Evolutionary conservation across 2,113 vertebrate species (phyloP).

Genomic region (Percopsis transmontana): DNA sequence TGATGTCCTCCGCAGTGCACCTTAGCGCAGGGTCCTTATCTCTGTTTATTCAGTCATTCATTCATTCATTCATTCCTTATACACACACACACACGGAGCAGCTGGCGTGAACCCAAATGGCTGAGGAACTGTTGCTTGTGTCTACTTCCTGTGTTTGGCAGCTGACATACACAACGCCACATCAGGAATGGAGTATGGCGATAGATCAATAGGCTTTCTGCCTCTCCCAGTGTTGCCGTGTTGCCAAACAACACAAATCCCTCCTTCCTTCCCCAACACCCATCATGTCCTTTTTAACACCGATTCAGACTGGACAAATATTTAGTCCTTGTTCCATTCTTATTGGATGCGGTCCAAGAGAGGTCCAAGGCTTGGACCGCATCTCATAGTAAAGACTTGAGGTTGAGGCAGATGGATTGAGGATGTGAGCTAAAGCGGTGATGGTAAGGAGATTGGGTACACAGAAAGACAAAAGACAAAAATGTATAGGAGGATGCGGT

Average conservation of each 20-base stretch:
- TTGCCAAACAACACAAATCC: no score
- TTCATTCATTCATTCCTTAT: no score
- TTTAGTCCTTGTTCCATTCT: no score
- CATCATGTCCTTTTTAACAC: no score
- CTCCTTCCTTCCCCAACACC: no score
- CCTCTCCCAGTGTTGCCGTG: background rate
- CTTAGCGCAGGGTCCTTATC: slow-evolving; percentile 4
- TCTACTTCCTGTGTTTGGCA: slow-evolving; percentile 47
- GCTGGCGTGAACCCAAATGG: background rate
- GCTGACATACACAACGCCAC: slow-evolving; percentile 38
- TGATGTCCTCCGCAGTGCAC: slow-evolving; percentile 27
- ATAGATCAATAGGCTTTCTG: slow-evolving; percentile 27
- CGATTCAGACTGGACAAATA: no score
- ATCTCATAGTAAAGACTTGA: background rate
- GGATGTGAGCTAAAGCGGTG: background rate
- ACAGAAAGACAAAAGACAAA: background rate
- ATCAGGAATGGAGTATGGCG: slow-evolving; percentile 8
- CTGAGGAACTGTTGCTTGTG: slow-evolving; percentile 53
- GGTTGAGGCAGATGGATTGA: background rate
- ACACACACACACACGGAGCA: slow-evolving; percentile 1
- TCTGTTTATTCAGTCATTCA: background rate
- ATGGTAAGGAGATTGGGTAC: slow-evolving; percentile 1
- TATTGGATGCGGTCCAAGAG: no score
- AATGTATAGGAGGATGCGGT: background rate
- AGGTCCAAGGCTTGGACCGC: no score